A percentile compares a stretch with the other conserved stretches of the same genome.
phyloP scores from a whole-genome alignment of 2,797 vertebrate species.

The Enoplosus armatus region DNA sequence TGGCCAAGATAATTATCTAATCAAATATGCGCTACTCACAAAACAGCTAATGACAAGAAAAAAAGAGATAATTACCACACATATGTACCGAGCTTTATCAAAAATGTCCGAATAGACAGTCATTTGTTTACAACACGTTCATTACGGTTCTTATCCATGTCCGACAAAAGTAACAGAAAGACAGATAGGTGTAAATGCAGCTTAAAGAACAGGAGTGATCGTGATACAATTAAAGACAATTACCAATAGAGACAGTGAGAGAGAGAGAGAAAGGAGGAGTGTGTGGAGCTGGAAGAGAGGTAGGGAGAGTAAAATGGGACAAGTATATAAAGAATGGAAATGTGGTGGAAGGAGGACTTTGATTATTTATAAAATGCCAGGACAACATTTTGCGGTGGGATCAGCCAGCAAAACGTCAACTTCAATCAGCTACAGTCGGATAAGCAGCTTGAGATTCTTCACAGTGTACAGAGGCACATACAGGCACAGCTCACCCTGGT shows the following conservation, averaged over 20 bases:
- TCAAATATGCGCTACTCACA: constrained; percentile 60
- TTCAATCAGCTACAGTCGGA: constrained; percentile 81
- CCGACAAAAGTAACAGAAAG: constrained; percentile 26
- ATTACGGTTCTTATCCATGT: constrained; percentile 36
- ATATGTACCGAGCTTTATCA: constrained; percentile 27
- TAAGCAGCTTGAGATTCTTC: constrained; percentile 79
- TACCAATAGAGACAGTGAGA: constrained; percentile 54
- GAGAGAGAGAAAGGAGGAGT: constrained; percentile 46
- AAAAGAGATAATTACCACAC: constrained; percentile 61
- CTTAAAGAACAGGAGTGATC: constrained; percentile 24
- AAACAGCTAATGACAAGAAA: constrained; percentile 41
- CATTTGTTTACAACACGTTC: constrained; percentile 43
- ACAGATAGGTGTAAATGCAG: constrained; percentile 38
- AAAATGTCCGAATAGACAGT: constrained; percentile 39
- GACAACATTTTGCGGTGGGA: constrained; percentile 71
- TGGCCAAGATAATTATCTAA: constrained; percentile 75
- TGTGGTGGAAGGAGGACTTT: constrained; percentile 67
- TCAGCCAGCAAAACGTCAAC: constrained; percentile 78
- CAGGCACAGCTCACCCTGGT: constrained; percentile 53
- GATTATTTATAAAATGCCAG: constrained; percentile 80
- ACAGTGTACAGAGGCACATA: constrained; percentile 48
- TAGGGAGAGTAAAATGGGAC: constrained; percentile 43
- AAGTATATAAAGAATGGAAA: constrained; percentile 58
- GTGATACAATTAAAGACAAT: constrained; percentile 45
- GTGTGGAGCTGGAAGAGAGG: constrained; percentile 45